Evolutionary conservation across 23 tunicate species (phyloP).

Genomic region (Ciona savignyi): DNA sequence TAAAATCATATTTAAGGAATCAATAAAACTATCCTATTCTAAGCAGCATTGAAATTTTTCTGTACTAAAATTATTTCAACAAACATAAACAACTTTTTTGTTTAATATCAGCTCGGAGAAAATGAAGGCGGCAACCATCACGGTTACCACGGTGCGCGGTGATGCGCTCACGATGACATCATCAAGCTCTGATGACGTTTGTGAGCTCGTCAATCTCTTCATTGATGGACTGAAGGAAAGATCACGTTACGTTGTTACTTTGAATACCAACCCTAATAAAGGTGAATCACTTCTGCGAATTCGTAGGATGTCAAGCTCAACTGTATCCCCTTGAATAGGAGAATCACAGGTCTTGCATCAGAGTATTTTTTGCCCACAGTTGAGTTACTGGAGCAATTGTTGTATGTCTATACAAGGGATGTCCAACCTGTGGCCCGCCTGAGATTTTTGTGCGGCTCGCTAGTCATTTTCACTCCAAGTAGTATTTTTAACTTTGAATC

Average conservation of each 20-base stretch:
- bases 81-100: neutral
- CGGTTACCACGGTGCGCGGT: conserved; percentile 70
- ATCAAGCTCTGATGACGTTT: conserved; percentile 82
- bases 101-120: conserved; percentile 47
- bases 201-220: conserved; percentile 71
- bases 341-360: no score
- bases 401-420: no score
- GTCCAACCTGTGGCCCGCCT: no score
- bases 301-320: no score
- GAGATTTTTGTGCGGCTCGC: no score
- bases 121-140: conserved; percentile 58
- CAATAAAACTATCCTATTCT: neutral
- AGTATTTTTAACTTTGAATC: no score
- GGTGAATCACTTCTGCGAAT: no score
- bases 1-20: neutral
- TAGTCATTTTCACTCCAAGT: no score
- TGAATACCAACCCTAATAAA: conserved; percentile 52
- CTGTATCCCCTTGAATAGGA: no score
- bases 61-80: neutral
- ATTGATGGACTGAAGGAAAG: conserved; percentile 82
- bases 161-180: conserved; percentile 66
- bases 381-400: no score
- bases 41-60: no score
- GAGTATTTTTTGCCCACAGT: no score
- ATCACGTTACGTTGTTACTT: conserved; percentile 87